phyloP scores from a whole-genome alignment of 2,113 vertebrate species.

The Aldabrachelys gigantea region DNA sequence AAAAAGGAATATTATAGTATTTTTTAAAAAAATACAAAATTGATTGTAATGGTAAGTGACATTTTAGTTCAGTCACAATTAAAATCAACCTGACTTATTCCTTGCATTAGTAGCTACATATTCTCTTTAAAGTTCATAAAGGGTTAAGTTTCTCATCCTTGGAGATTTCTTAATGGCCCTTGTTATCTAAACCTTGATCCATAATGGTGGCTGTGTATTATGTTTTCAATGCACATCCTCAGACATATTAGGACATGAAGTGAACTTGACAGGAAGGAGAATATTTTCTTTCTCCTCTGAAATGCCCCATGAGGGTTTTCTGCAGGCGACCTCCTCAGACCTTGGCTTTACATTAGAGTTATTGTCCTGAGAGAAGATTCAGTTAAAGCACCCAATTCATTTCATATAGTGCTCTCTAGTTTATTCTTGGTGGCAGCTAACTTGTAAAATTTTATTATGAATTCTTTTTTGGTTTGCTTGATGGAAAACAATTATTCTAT shows the following conservation, averaged over 20 bases:
- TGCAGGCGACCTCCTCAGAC: conserved; percentile 80
- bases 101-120: not conserved
- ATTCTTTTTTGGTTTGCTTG: conserved; percentile 78
- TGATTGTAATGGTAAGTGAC: conserved; percentile 77
- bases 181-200: conserved; percentile 69
- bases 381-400: conserved; percentile 86
- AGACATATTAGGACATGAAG: conserved; percentile 80
- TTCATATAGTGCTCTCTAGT: conserved; percentile 85
- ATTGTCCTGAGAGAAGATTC: conserved; percentile 88
- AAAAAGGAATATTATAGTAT: conserved; percentile 58
- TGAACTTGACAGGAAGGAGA: conserved; percentile 79
- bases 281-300: conserved; percentile 80
- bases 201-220: conserved; percentile 65
- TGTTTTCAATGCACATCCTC: conserved; percentile 77
- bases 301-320: conserved; percentile 78
- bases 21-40: not conserved
- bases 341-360: conserved; percentile 84
- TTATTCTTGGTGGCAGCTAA: conserved; percentile 84
- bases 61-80: conserved; percentile 69
- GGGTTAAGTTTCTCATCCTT: conserved; percentile 79
- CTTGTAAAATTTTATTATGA: conserved; percentile 87
- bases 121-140: conserved; percentile 67
- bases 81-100: conserved; percentile 59
- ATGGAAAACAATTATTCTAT: conserved; percentile 79
- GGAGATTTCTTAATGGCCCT: conserved; percentile 76